These are phyloP conservation scores for Euplexia lucipara DNA, from an alignment of 2,888 invertebrate species.

Conservation along the genomic window DNA sequence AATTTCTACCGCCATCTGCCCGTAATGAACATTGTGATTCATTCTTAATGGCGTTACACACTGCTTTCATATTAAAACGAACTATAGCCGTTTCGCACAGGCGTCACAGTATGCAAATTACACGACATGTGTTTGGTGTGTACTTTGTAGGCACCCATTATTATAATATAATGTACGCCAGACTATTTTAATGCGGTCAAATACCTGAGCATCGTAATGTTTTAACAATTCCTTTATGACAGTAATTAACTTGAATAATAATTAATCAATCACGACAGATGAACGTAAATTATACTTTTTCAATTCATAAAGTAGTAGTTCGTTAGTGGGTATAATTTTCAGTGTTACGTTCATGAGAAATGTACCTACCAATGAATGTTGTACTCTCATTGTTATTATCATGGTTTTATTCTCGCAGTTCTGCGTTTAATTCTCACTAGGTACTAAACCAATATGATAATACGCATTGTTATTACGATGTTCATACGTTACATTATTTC, in stretches of 20 bases:
- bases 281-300: too few relatives aligned
- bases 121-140: constrained; percentile 40
- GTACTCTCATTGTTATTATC: constrained; percentile 1
- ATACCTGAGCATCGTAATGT: constrained; percentile 33
- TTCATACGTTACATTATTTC: constrained; percentile 50
- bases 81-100: constrained; percentile 44
- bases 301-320: too few relatives aligned
- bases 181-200: constrained; percentile 57
- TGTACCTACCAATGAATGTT: too few relatives aligned
- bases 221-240: constrained; percentile 33
- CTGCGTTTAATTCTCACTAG: constrained; percentile 14
- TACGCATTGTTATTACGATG: constrained; percentile 24
- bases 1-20: constrained; percentile 34
- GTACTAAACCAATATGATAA: constrained; percentile 35
- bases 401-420: constrained; percentile 1
- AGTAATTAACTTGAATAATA: constrained; percentile 26
- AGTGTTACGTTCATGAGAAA: too few relatives aligned
- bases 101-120: constrained; percentile 52
- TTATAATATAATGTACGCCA: constrained; percentile 45
- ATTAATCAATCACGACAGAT: constrained; percentile 23
- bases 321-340: too few relatives aligned
- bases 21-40: constrained; percentile 53
- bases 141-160: constrained; percentile 44
- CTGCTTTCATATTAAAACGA: constrained; percentile 48
- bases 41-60: constrained; percentile 46